These are phyloP conservation scores for Thinocorus orbignyianus DNA, from an alignment of 2,113 vertebrate genomes.

Conservation along the genomic window DNA sequence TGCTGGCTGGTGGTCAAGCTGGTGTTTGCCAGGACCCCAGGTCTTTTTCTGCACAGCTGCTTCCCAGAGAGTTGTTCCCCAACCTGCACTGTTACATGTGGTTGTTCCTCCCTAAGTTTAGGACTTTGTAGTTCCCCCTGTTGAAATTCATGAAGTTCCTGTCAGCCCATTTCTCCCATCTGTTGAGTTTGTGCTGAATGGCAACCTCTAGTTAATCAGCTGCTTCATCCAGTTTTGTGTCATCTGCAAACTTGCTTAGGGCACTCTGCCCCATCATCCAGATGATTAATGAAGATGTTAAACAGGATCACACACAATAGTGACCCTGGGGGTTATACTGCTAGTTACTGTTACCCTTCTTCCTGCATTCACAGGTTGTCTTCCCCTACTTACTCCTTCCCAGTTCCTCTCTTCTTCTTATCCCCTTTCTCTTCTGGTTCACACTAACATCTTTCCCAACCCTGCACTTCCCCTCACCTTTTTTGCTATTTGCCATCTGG, in stretches of 20 bases:
- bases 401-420: neutral
- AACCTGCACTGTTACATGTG: no score
- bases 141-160: neutral
- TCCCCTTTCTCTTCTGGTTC: neutral
- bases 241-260: neutral
- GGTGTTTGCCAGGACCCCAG: no score
- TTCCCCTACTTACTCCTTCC: neutral
- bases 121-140: no score
- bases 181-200: neutral
- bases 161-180: neutral
- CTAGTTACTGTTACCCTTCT: neutral
- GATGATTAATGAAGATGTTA: neutral
- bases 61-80: no score
- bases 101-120: no score
- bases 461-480: neutral
- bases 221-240: neutral
- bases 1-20: no score
- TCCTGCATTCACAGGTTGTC: neutral
- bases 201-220: neutral
- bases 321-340: neutral
- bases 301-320: accelerated
- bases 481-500: neutral
- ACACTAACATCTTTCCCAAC: neutral
- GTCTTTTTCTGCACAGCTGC: no score
- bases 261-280: neutral